These are phyloP conservation scores for Dinomys branickii DNA, from an alignment of 2,113 vertebrate genomes.

Conservation along the genomic window DNA sequence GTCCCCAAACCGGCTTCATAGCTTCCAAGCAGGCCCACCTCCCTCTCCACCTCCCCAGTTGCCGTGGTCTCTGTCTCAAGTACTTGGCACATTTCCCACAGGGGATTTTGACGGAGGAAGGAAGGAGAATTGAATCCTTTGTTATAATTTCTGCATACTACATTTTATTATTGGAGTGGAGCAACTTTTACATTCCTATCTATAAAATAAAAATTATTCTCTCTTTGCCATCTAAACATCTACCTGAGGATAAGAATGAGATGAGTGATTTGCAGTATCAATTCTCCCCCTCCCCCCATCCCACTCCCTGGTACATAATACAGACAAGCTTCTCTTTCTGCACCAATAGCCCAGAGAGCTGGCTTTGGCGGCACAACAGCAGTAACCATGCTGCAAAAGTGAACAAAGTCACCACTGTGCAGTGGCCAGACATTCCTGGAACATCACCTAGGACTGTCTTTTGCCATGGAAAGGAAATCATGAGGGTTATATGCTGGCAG, in stretches of 20 bases:
- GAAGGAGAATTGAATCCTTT: neutral
- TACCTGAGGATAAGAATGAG: neutral
- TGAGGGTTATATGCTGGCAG: neutral
- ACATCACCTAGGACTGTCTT: conserved; percentile 45
- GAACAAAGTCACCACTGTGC: conserved; percentile 74
- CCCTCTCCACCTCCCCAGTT: neutral
- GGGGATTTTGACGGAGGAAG: neutral
- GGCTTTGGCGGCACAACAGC: conserved; percentile 46
- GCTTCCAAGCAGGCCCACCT: neutral
- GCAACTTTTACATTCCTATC: neutral
- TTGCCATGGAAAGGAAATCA: conserved; percentile 47
- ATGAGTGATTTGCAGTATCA: neutral
- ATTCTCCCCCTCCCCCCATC: neutral
- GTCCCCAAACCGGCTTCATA: neutral
- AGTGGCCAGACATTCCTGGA: conserved; percentile 73
- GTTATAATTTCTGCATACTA: neutral
- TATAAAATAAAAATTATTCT: conserved; percentile 38
- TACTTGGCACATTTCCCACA: neutral
- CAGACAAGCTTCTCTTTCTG: conserved; percentile 49
- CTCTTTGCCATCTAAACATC: neutral
- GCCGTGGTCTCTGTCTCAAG: neutral
- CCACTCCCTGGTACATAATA: neutral
- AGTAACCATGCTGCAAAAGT: neutral
- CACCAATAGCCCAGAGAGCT: conserved; percentile 25
- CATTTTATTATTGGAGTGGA: neutral